These are phyloP conservation scores for Drosophila monieri DNA, from an alignment of 2,888 invertebrate genomes.

Conservation along the genomic window DNA sequence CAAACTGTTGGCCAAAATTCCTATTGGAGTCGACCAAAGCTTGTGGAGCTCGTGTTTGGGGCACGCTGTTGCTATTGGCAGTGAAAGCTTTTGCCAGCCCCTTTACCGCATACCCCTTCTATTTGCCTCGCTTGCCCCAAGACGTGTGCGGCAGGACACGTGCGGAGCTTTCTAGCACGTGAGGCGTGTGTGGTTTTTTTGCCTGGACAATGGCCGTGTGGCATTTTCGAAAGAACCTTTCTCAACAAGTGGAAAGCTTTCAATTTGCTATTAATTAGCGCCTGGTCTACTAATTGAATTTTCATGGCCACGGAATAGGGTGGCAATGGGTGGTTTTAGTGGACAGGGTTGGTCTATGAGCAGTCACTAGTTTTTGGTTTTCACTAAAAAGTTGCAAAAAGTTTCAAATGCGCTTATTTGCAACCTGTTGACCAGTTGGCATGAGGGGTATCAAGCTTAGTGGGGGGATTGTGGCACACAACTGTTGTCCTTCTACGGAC, in stretches of 20 bases:
- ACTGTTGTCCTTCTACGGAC: slow-evolving; percentile 61
- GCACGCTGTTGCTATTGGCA: slow-evolving; percentile 55
- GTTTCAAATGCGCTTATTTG: slow-evolving; percentile 34
- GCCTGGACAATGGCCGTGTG: slow-evolving; percentile 36
- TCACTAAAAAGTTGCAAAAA: slow-evolving; percentile 18
- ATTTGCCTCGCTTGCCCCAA: not conserved
- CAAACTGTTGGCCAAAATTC: slow-evolving; percentile 82
- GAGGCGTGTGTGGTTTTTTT: slow-evolving; percentile 31
- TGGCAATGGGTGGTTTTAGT: slow-evolving; percentile 1
- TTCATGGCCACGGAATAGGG: slow-evolving; percentile 58
- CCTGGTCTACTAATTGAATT: slow-evolving; percentile 66
- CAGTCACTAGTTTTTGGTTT: slow-evolving; percentile 24
- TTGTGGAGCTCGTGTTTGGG: slow-evolving; percentile 48
- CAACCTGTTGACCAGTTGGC: slow-evolving; percentile 65
- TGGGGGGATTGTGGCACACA: slow-evolving; percentile 7
- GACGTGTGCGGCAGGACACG: slow-evolving; percentile 40
- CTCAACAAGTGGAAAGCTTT: slow-evolving; percentile 76
- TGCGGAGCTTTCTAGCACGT: slow-evolving; percentile 47
- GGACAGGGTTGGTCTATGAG: not conserved
- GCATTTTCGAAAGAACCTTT: slow-evolving; percentile 43
- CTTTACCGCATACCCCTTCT: not conserved
- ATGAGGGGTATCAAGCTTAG: not conserved
- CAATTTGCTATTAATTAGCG: slow-evolving; percentile 67
- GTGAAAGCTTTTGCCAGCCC: slow-evolving; percentile 36
- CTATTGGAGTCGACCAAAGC: slow-evolving; percentile 44